Conservation (phyloP, 2,113 vertebrate genomes). For the Malurus cyaneus region DNA sequence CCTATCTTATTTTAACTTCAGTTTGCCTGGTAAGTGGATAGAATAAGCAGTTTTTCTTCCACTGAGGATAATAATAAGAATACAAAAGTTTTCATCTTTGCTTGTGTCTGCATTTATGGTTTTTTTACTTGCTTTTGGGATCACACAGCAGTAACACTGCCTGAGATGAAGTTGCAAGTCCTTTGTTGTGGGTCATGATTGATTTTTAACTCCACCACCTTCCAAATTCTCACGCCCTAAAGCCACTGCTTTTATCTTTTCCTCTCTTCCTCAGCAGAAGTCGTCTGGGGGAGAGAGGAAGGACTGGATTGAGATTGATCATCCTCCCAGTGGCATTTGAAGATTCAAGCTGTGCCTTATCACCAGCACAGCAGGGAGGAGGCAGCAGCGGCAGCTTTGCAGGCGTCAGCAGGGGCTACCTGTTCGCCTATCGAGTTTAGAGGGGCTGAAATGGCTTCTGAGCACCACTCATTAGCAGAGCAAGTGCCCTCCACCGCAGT, state of each 20-base stretch:
- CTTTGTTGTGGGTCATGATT: neutral
- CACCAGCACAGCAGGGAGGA: neutral
- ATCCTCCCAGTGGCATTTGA: neutral
- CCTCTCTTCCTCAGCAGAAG: neutral
- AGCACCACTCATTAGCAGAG: neutral
- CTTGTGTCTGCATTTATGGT: neutral
- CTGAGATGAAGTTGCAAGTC: neutral
- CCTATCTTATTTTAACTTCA: neutral
- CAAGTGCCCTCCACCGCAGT: neutral
- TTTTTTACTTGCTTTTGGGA: neutral
- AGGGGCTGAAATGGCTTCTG: neutral
- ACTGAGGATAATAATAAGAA: neutral
- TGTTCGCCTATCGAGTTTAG: neutral
- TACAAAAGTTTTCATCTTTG: neutral
- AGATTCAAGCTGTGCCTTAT: conserved; percentile 37
- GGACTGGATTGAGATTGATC: conserved; percentile 37
- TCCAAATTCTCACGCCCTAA: neutral
- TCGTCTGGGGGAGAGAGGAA: neutral
- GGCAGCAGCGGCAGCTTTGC: neutral
- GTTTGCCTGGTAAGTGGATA: neutral
- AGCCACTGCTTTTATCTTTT: neutral
- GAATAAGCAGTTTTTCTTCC: conserved; percentile 18
- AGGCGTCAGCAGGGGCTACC: neutral
- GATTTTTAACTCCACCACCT: conserved; percentile 32
- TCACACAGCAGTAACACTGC: neutral